Evolutionary conservation across 2,888 invertebrate species (phyloP).

Genomic region (Dolichomitus sp.): DNA sequence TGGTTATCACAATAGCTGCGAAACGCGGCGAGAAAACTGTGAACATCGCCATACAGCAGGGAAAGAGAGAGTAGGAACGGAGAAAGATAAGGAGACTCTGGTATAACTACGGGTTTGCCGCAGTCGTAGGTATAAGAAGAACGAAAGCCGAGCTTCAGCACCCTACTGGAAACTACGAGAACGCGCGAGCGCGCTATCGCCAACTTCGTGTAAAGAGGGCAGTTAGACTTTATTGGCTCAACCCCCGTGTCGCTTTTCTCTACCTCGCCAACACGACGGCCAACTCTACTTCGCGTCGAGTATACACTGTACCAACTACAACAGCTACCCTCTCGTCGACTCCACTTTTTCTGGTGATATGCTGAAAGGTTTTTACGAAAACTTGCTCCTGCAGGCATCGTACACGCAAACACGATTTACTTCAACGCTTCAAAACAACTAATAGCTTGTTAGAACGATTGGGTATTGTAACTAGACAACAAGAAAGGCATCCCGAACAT

Average conservation of each 20-base stretch:
- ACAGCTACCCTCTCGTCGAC: background rate
- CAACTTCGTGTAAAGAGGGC: constrained; percentile 76
- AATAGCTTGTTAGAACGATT: background rate
- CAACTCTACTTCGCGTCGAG: constrained; percentile 33
- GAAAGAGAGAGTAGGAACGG: constrained; percentile 50
- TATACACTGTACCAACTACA: constrained; percentile 24
- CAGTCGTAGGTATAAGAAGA: constrained; percentile 54
- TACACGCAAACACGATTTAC: background rate
- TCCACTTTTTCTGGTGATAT: constrained; percentile 29
- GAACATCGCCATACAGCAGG: constrained; percentile 8
- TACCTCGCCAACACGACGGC: constrained; percentile 46
- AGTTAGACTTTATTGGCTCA: constrained; percentile 78
- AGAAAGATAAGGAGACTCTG: constrained; percentile 59
- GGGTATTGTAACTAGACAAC: background rate
- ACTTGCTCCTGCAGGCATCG: constrained; percentile 20
- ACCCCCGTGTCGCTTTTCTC: constrained; percentile 39
- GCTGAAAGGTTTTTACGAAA: constrained; percentile 41
- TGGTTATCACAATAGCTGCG: constrained; percentile 80
- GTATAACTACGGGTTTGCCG: constrained; percentile 53
- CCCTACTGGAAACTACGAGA: constrained; percentile 55
- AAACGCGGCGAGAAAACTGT: constrained; percentile 68
- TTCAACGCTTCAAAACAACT: background rate
- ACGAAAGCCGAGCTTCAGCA: constrained; percentile 3
- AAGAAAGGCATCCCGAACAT: background rate
- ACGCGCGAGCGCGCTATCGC: constrained; percentile 74